These are phyloP conservation scores for western clawed frog (Xenopus tropicalis) DNA, from an alignment of 2,113 vertebrate genomes.

Conservation along the genomic window UCB_Xtro_10.0 CM004448.2:113473001-113473500, in stretches of 20 bases:
- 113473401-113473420: too few species aligned
- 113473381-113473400: too few species aligned
- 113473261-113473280: neutral
- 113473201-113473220: slow-evolving; percentile 4
- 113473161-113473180: slow-evolving; percentile 33
- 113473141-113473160: slow-evolving; percentile 13
- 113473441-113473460: too few species aligned
- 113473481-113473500: too few species aligned
- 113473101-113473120: slow-evolving; percentile 27
- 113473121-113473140: slow-evolving; percentile 25
- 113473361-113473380: too few species aligned
- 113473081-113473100: slow-evolving; percentile 29
- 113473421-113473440: too few species aligned
- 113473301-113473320: neutral
- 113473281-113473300: neutral
- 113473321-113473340: neutral
- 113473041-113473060: neutral
- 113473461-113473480: too few species aligned
- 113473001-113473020: slow-evolving; percentile 13
- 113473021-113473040: slow-evolving; percentile 15
- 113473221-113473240: neutral
- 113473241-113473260: neutral
- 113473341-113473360: neutral
- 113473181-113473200: slow-evolving; percentile 12
- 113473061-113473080: slow-evolving; percentile 27